phyloP scores from a whole-genome alignment of 1,140 invertebrate genomes.

The Drosophila navojoa region DNA sequence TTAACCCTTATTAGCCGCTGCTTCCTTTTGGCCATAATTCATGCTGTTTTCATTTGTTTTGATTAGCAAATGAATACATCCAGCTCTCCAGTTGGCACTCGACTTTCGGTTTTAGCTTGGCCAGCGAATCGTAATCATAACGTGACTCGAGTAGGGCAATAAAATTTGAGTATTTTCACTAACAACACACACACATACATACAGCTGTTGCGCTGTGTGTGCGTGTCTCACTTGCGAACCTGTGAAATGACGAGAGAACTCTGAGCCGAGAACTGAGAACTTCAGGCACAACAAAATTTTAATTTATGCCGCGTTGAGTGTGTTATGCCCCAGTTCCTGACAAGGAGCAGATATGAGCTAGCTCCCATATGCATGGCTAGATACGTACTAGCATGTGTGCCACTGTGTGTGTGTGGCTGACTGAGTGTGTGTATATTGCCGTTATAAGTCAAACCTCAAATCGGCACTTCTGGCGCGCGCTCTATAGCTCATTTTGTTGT shows the following conservation, averaged over 20 bases:
- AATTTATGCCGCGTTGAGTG: slow-evolving; percentile 80
- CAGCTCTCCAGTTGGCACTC: slow-evolving; percentile 33
- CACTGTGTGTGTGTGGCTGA: slow-evolving; percentile 16
- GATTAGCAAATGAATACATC: slow-evolving; percentile 74
- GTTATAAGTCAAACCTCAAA: slow-evolving; percentile 68
- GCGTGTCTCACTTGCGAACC: slow-evolving; percentile 71
- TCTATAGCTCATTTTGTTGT: slow-evolving; percentile 73
- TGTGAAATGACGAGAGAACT: slow-evolving; percentile 53
- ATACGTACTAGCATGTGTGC: slow-evolving; percentile 1
- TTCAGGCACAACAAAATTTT: slow-evolving; percentile 62
- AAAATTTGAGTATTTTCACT: slow-evolving; percentile 68
- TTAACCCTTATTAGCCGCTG: slow-evolving; percentile 75
- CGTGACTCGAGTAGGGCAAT: slow-evolving; percentile 68
- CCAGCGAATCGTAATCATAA: slow-evolving; percentile 72
- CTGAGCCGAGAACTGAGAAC: slow-evolving; percentile 20
- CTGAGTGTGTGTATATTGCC: slow-evolving; percentile 36
- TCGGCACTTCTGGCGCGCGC: slow-evolving; percentile 72
- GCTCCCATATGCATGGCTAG: slow-evolving; percentile 4
- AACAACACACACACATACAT: background rate
- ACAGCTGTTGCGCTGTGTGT: slow-evolving; percentile 49
- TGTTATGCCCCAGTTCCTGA: slow-evolving; percentile 73
- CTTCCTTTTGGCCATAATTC: slow-evolving; percentile 62
- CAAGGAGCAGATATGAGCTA: slow-evolving; percentile 30
- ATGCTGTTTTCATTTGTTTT: slow-evolving; percentile 82
- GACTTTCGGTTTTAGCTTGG: slow-evolving; percentile 40